Evolutionary conservation across 2,888 invertebrate genomes (phyloP), one percentile per base, ranked within the genome.

Genomic region (Caenorhabditis panamensis): DNA sequence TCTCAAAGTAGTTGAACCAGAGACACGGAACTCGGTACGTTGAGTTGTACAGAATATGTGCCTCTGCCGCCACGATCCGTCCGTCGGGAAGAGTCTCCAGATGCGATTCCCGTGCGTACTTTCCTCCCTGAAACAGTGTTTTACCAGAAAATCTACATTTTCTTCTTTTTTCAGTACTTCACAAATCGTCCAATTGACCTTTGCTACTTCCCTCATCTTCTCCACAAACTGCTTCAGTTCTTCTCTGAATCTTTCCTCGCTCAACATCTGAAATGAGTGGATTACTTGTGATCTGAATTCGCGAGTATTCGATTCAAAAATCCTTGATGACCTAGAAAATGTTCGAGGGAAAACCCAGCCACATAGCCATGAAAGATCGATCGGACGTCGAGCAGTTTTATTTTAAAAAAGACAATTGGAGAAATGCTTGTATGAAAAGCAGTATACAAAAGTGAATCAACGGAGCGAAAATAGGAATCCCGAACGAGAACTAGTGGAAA

Each of bases 1-100:
- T 58, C 47, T 72, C 68, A 53, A 86, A 88, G 62, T 84, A 82
- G 66, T 89, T 87, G 82, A 89, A 89, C 88, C 88, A 89, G 8
- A 89, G 71, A 11, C 82, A 82, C 16, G 89, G 89, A 11, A 86
- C 86, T 44, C 67, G 62, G 61, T 89, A 88, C 5, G 78, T 79
- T 13, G 68, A 53, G 59, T 85, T 88, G 78, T 86, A 86, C 4
- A 82, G 58, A 64, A 88, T 86, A 64, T 87, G 82, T 0, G 68
- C 63, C 47, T 84, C 83, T 0, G 53, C 47, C 0, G 61, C 20
- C 2, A 75, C 53, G 2, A 36, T 47, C 26, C 47, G 20, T 18
- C 66, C 66, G 24, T 66, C 53, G 1, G 66, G 16, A n/a, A 75
- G 26, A 0, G 51, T 22, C 53, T 59, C 58, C 66, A 66, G 61